Evolutionary conservation across 2,888 invertebrate genomes (phyloP), one percentile per base, ranked within the genome.

Genomic region (Scaeva pyrastri): DNA sequence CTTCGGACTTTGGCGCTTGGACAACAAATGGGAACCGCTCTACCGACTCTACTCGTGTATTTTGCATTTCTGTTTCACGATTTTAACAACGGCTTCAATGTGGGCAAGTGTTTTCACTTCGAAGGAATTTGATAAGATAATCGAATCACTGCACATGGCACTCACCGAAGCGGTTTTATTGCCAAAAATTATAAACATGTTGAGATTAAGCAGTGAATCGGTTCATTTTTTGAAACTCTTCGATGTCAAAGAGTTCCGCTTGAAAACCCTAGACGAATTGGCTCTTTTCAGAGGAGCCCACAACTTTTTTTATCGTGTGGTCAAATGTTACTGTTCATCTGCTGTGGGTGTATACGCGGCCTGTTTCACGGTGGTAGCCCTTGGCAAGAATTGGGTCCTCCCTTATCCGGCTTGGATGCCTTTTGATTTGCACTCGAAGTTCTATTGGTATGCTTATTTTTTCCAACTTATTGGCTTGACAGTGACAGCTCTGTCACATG

Each of bases 391-490:
- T 0, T 89, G 89, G 11, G 89, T 88, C 19, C 64, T 91, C 45
- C 90, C 91, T 2, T 90, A 89, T 43, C 84, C 88, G 8, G 90
- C 88, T 39, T 91, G 90, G 81, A 89, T 91, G 75, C 91, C 90
- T 7, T 91, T 91, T 41, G 90, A 91, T 21, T 90, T 90, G 89
- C 88, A 83, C n/a, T 75, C 79, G 0, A 16, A 77, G 2, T 73
- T 87, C 0, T 91, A 89, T 73, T 88, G 88, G 77, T 88, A 88
- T 52, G 90, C 89, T 52, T 91, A 89, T 81, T 19, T 64, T 70
- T 91, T 89, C 56, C 89, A 90, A 73, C 83, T 89, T 7, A 1
- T 88, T 5, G 88, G 89, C 8, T 88, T 90, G 88, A 80, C 75
- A 0, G 36, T 90, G 4, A 89, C 88, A 23, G 89, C 81, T 2